Conservation (phyloP, 2,797 vertebrate genomes). For the Trematomus bernacchii region DNA sequence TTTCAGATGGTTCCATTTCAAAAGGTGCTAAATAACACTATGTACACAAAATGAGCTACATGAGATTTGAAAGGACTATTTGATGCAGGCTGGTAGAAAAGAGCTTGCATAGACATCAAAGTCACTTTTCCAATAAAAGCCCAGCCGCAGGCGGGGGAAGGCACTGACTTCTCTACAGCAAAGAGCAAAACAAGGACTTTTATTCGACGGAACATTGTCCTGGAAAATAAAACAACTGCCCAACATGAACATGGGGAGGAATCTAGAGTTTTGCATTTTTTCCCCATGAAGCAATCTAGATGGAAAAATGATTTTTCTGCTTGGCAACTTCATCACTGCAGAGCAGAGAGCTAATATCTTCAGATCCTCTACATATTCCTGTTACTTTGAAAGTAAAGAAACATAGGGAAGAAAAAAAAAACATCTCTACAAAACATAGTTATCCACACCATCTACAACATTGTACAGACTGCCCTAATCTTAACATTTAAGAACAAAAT, state of each 20-base stretch:
- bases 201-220: slow-evolving; percentile 76
- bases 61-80: slow-evolving; percentile 80
- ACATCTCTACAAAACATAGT: slow-evolving; percentile 67
- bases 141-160: slow-evolving; percentile 83
- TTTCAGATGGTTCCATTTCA: slow-evolving; percentile 76
- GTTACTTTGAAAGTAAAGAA: slow-evolving; percentile 66
- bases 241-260: slow-evolving; percentile 78
- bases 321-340: slow-evolving; percentile 68
- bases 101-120: slow-evolving; percentile 88
- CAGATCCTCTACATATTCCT: slow-evolving; percentile 69
- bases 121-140: slow-evolving; percentile 84
- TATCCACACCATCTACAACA: slow-evolving; percentile 73
- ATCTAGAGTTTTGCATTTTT: slow-evolving; percentile 83
- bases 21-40: slow-evolving; percentile 83
- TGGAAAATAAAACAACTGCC: slow-evolving; percentile 78
- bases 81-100: slow-evolving; percentile 85
- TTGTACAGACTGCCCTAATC: slow-evolving; percentile 66
- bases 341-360: slow-evolving; percentile 68
- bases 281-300: slow-evolving; percentile 79
- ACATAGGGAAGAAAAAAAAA: slow-evolving; percentile 9
- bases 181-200: slow-evolving; percentile 78
- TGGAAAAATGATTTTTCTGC: slow-evolving; percentile 78
- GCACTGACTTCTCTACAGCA: slow-evolving; percentile 84
- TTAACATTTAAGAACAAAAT: slow-evolving; percentile 67
- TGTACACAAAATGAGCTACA: slow-evolving; percentile 83